Conservation (phyloP, 2,888 invertebrate genomes). For the Sphecodes monilicornis region DNA sequence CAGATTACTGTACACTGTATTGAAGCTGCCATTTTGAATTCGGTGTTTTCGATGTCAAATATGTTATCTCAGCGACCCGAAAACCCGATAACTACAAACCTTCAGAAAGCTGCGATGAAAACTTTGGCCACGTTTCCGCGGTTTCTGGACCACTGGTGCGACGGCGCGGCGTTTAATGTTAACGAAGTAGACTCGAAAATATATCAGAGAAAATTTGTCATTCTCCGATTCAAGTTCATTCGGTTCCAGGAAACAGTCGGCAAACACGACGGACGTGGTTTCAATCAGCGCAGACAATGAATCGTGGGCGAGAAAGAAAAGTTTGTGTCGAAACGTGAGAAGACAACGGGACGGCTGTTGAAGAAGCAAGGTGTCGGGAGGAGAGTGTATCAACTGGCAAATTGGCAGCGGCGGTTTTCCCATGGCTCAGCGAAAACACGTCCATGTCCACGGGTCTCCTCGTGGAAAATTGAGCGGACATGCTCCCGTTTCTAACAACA, state of each 20-base stretch:
- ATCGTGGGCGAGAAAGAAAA: not conserved
- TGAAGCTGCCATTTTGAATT: no score
- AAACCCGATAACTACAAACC: no score
- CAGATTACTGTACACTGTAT: no score
- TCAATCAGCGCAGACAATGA: not conserved
- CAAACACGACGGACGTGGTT: not conserved
- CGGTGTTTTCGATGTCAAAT: no score
- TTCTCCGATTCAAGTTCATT: not conserved
- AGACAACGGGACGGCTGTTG: not conserved
- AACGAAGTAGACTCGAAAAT: no score
- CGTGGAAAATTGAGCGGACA: slow-evolving; percentile 26
- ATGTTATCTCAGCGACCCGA: no score
- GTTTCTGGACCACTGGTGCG: no score
- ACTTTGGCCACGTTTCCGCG: no score
- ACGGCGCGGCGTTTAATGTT: no score
- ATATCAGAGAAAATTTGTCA: no score
- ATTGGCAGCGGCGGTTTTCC: not conserved
- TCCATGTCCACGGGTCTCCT: slow-evolving; percentile 12
- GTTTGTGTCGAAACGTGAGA: not conserved
- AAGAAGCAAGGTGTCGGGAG: not conserved
- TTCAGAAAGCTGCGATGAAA: no score
- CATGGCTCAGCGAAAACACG: slow-evolving; percentile 45
- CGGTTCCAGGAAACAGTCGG: not conserved
- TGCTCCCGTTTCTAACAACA: slow-evolving; percentile 2
- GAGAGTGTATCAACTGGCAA: not conserved